Evolutionary conservation across 2,797 vertebrate genomes (phyloP).

Genomic region (Myotis daubentonii): DNA sequence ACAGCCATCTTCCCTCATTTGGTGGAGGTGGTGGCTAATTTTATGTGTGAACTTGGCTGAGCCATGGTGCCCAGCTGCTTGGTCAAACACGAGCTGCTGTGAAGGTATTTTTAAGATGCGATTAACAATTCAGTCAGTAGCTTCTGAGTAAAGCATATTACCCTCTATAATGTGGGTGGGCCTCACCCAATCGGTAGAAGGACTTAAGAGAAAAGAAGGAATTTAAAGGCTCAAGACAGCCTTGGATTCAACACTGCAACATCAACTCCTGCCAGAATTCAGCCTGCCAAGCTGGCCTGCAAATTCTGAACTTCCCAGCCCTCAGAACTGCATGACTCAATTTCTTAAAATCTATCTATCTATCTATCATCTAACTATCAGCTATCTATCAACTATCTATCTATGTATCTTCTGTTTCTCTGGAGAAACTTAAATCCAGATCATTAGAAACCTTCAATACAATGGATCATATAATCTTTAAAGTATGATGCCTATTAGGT

Average conservation of each 20-base stretch:
- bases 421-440: not conserved
- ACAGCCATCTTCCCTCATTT: not conserved
- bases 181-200: not conserved
- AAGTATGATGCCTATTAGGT: constrained; percentile 26
- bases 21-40: not conserved
- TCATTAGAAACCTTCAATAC: constrained; percentile 13
- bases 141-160: not conserved
- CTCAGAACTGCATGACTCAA: not conserved
- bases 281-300: not conserved
- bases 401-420: not conserved
- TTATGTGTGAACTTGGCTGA: not conserved
- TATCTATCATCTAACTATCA: not conserved
- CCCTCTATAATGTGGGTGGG: not conserved
- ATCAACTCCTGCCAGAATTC: not conserved
- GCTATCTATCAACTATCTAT: not conserved
- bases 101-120: not conserved
- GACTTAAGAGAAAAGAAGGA: not conserved
- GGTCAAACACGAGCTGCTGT: not conserved
- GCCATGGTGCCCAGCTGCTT: not conserved
- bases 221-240: not conserved
- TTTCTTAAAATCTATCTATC: not conserved
- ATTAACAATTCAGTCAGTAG: not conserved
- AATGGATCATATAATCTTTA: not conserved
- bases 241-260: not conserved
- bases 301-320: not conserved